Evolutionary conservation across 2,888 invertebrate species (phyloP), one percentile per base, ranked within the genome.

Genomic region (Selenia dentaria): DNA sequence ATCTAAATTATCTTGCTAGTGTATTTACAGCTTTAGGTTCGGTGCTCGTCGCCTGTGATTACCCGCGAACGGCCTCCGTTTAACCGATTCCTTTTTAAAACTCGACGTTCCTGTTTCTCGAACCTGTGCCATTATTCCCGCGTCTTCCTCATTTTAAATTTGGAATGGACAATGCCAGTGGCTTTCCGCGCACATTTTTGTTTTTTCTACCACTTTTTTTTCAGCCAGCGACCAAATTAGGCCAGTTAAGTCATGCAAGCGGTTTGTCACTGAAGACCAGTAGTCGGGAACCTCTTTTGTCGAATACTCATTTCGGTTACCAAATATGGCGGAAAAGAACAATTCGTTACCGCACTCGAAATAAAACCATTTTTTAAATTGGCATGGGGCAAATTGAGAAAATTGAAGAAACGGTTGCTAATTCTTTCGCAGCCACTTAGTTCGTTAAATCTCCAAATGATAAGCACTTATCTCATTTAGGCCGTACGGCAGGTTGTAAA

Each of bases 111-210:
- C 84, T 85, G 85, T 86, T 87, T 83, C 66, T 70, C 81, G 68
- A 87, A 81, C 79, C 79, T 66, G 80, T 68, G 55, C 83, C 86
- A 87, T 87, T 89, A 89, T 82, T 84, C 78, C 81, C 74, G 74
- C 77, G 77, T 76, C 84, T 88, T 85, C 86, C 87, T 88, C 83
- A 79, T 87, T 88, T 86, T 84, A 75, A 83, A 83, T 86, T 85
- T 84, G 79, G 79, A 80, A 79, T 68, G 79, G 70, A 86, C 88
- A 88, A 87, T 83, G 82, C 77, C 73, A 65, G 66, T 70, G 70
- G 64, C 64, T 79, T 80, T 79, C 70, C 72, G 62, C 74, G 67
- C 59, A 55, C 57, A 51, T 51, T 67, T 66, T 70, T 56, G 63
- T 61, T 64, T 63, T 69, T 63, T 64, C 49, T 49, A 48, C 61